Evolutionary conservation across 2,888 invertebrate genomes (phyloP), one percentile per base, ranked within the genome.

Genomic region (Scaptomyza flava): DNA sequence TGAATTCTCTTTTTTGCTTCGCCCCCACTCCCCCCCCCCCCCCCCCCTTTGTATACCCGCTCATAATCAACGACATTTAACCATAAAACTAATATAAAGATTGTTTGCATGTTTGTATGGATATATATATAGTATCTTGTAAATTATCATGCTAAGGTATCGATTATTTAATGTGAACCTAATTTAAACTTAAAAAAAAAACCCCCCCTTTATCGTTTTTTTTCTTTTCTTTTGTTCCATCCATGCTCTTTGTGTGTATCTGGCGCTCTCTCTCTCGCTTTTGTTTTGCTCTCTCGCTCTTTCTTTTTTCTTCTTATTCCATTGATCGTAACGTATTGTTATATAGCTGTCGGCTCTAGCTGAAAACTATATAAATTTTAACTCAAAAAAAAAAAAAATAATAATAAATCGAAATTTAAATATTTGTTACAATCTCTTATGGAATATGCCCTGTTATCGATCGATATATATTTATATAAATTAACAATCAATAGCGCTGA

Each of bases 301-400:
- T 14, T 11, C 20, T 30, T 17, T 23, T 17, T 46, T 17, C n/a
- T 20, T 12, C 48, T 7, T 12, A 7, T 23, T 43, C 20, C 20
- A 9, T n/a, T 23, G 12, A 0, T 23, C 3, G 11, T 23, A 20
- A 59, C 45, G 71, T 17, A 17, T 17, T 17, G 17, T 17, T 17
- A 17, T 17, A 17, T 17, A 17, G 17, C 75, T 73, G 64, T 70
- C 72, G 76, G 76, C 77, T 76, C 72, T 73, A 73, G 76, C 72
- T 69, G 76, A 69, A 58, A 67, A 58, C 14, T 52, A 50, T 38
- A 45, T 58, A 17, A 17, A 30, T 31, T n/a, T 30, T 17, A 51
- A 58, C 54, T 46, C 47, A 33, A 31, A 34, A 34, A 36, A 33
- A 23, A 34, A 45, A 45, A 59, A 54, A 47, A 36, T 33, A 42